These are phyloP conservation scores for Amblyopsis hoosieri DNA, from an alignment of 2,797 vertebrate genomes.

Conservation along the genomic window DNA sequence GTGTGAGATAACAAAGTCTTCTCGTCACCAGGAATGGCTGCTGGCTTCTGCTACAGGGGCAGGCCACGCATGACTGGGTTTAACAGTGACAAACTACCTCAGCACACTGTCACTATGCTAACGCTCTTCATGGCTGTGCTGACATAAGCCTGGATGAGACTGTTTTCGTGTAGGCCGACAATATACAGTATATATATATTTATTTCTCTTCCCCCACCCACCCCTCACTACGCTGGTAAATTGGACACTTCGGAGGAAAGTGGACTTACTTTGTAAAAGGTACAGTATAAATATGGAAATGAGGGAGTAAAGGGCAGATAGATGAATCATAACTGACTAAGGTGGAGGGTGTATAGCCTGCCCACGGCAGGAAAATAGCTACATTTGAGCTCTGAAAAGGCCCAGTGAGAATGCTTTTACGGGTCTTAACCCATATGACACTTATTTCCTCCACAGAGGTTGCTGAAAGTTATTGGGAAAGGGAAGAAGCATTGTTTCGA, in stretches of 20 bases:
- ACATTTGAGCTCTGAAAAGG: neutral
- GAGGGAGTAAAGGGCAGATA: constrained; percentile 31
- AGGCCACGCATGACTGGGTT: constrained; percentile 29
- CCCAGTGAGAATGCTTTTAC: constrained; percentile 13
- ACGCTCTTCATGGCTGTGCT: constrained; percentile 19
- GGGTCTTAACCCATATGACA: constrained; percentile 1
- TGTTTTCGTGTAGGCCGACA: constrained; percentile 29
- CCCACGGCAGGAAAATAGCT: constrained; percentile 5
- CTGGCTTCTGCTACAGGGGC: constrained; percentile 29
- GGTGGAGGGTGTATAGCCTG: constrained; percentile 14
- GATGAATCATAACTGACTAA: constrained; percentile 36
- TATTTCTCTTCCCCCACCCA: no score
- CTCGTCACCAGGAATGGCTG: constrained; percentile 56
- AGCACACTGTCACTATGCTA: constrained; percentile 46
- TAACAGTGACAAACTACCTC: constrained; percentile 51
- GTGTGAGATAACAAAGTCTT: constrained; percentile 61
- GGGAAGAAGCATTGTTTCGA: constrained; percentile 2
- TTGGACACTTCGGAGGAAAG: constrained; percentile 42
- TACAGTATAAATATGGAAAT: constrained; percentile 56
- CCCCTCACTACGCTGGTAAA: constrained; percentile 30
- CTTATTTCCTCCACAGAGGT: neutral
- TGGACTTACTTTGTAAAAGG: constrained; percentile 24
- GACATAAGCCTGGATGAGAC: constrained; percentile 31
- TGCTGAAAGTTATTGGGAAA: constrained; percentile 3
- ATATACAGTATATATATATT: constrained; percentile 8